Conservation (phyloP, 1,140 invertebrate species). For the Tachypleus tridentatus region DNA sequence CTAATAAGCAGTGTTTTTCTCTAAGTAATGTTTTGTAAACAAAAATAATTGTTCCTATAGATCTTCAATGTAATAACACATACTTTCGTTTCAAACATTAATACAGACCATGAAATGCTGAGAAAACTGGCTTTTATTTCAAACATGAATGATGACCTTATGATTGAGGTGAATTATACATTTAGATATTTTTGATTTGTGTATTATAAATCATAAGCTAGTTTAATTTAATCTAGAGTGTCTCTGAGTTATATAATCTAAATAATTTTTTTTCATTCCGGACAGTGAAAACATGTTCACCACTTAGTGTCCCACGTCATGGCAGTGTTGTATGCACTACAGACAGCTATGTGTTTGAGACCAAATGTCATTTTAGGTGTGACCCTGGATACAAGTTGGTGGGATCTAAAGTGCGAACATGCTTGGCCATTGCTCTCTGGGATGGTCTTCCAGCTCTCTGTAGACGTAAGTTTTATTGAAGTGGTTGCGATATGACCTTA, state of each 20-base stretch:
- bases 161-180: no score
- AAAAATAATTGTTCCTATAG: no score
- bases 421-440: conserved; percentile 54
- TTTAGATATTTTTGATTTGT: no score
- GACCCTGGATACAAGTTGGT: conserved; percentile 48
- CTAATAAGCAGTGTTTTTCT: no score
- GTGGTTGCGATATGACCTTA: no score
- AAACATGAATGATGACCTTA: no score
- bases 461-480: conserved; percentile 41
- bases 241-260: background rate
- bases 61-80: no score
- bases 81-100: no score
- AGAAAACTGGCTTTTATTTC: no score
- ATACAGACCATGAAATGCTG: no score
- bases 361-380: conserved; percentile 51
- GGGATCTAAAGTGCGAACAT: conserved; percentile 50
- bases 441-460: conserved; percentile 51
- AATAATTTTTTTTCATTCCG: conserved; percentile 6
- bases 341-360: conserved; percentile 46
- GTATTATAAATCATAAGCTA: background rate
- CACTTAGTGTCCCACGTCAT: conserved; percentile 40
- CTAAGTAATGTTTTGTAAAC: no score
- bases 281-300: conserved; percentile 49
- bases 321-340: conserved; percentile 47
- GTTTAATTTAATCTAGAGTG: conserved; percentile 2